Percentiles rank a stretch among this genome's conserved stretches.
phyloP scores from a whole-genome alignment of 2,888 invertebrate genomes.

The Bombyx huttoni region DNA sequence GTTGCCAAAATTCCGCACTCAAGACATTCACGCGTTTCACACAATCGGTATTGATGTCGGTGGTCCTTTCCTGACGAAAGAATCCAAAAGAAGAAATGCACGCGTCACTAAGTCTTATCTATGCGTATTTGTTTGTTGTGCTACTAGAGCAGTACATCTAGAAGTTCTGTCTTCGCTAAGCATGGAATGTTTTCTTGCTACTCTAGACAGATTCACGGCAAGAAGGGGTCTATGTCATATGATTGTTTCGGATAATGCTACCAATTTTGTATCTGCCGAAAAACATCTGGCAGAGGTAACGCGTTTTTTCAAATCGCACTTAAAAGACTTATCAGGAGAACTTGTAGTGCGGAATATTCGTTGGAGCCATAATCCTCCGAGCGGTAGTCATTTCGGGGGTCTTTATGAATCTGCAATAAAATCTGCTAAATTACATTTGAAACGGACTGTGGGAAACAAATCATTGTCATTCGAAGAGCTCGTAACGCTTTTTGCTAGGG shows the following conservation, averaged over 20 bases:
- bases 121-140: constrained; percentile 13
- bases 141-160: constrained; percentile 13
- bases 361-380: background rate
- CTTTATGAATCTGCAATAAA: constrained; percentile 10
- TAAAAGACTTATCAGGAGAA: background rate
- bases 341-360: background rate
- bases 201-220: constrained; percentile 7
- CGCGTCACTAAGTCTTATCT: constrained; percentile 14
- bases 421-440: constrained; percentile 8
- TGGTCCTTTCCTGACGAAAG: constrained; percentile 3
- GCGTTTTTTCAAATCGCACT: no score
- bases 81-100: constrained; percentile 7
- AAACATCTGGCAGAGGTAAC: constrained; percentile 5
- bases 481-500: background rate
- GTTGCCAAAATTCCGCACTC: constrained; percentile 1
- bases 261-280: constrained; percentile 7
- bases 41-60: constrained; percentile 5
- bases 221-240: constrained; percentile 6
- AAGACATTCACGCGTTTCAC: constrained; percentile 1
- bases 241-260: constrained; percentile 8
- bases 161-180: constrained; percentile 5
- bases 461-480: constrained; percentile 10
- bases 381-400: constrained; percentile 7
- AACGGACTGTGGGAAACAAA: background rate
- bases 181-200: constrained; percentile 6